These are phyloP conservation scores for Chloroceryle inda DNA, from an alignment of 2,797 vertebrate species.

Conservation along the genomic window DNA sequence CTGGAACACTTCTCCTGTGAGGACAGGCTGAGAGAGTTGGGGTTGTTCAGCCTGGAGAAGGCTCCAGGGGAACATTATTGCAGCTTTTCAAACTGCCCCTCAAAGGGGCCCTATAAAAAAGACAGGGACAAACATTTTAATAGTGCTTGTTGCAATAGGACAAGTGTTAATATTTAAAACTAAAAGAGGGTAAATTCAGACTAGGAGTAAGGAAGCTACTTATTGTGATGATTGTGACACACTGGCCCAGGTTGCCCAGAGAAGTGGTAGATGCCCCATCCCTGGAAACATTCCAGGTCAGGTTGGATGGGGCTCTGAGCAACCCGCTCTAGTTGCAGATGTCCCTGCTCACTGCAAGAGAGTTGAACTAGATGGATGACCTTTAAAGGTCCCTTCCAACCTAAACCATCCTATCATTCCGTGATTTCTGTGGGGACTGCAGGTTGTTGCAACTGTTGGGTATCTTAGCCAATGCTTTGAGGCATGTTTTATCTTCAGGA, in stretches of 20 bases:
- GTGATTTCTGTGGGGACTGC: background rate
- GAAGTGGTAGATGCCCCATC: background rate
- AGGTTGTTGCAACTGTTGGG: background rate
- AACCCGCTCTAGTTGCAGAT: background rate
- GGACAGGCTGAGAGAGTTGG: background rate
- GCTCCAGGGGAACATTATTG: background rate
- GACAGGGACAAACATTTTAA: background rate
- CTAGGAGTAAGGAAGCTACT: background rate
- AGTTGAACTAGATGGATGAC: background rate
- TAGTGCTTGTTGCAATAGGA: background rate
- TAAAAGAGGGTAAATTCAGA: background rate
- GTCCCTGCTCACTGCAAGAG: background rate
- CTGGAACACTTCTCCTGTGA: background rate
- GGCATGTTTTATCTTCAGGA: background rate
- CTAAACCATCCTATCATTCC: background rate
- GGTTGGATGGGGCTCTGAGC: fast-evolving
- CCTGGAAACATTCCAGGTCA: background rate
- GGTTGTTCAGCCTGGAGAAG: background rate
- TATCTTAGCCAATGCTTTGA: background rate
- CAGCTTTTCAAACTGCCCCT: background rate
- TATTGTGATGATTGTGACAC: fast-evolving
- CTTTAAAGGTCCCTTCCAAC: background rate
- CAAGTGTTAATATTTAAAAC: background rate
- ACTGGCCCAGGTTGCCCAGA: background rate
- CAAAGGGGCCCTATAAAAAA: background rate